phyloP scores from a whole-genome alignment of 2,888 invertebrate species.

The Labia minor region DNA sequence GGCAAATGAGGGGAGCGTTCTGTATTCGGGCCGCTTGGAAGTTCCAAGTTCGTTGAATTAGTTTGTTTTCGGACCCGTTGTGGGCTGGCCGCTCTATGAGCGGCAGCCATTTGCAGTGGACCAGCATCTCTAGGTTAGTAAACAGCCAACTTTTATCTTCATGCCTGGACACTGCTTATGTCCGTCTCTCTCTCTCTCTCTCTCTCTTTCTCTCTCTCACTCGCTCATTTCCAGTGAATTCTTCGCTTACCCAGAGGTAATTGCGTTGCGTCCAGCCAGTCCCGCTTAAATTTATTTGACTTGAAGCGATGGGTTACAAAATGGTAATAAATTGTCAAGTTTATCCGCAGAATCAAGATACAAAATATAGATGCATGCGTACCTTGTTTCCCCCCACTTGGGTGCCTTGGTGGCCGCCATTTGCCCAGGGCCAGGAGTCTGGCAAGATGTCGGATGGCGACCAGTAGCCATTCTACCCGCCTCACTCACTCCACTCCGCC shows the following conservation, averaged over 20 bases:
- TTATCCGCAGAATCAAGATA: constrained; percentile 3
- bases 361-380: constrained; percentile 13
- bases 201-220: no score
- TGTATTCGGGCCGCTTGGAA: no score
- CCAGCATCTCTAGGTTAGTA: background rate
- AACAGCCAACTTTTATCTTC: background rate
- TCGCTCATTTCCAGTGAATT: no score
- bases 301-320: background rate
- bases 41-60: background rate
- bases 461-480: background rate
- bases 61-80: background rate
- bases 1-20: no score
- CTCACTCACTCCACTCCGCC: no score
- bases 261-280: no score
- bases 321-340: background rate
- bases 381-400: constrained; percentile 7
- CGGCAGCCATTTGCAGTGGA: background rate
- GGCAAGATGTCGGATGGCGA: background rate
- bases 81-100: background rate
- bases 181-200: no score
- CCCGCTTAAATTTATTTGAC: no score
- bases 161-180: no score
- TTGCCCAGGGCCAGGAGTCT: background rate
- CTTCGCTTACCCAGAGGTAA: no score
- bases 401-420: background rate